These are phyloP conservation scores for Jacana jacana DNA, from an alignment of 2,113 vertebrate species.

Conservation along the genomic window DNA sequence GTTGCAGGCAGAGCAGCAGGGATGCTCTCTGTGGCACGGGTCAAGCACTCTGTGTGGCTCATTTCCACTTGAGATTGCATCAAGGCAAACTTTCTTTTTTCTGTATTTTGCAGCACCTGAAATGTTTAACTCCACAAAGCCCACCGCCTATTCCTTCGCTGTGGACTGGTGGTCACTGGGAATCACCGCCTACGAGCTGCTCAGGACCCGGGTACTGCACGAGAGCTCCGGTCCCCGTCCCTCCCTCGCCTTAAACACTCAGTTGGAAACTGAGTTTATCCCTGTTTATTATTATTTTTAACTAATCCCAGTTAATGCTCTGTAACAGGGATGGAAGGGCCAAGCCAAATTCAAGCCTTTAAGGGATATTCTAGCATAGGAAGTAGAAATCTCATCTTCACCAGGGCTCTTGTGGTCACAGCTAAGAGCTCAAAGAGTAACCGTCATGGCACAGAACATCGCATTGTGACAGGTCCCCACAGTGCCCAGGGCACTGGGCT, in stretches of 20 bases:
- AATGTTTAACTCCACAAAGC: conserved; percentile 85
- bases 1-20: background rate
- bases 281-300: too few species aligned
- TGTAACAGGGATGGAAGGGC: too few species aligned
- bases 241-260: accelerated
- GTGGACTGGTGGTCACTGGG: conserved; percentile 85
- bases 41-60: too few species aligned
- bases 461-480: background rate
- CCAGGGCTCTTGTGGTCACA: background rate
- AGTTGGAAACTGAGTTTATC: too few species aligned
- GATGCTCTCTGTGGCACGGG: background rate
- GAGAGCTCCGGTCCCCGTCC: accelerated
- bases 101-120: conserved; percentile 85
- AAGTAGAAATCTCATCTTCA: background rate
- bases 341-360: background rate
- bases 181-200: conserved; percentile 92
- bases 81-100: background rate
- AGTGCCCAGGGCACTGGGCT: background rate
- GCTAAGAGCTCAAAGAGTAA: background rate
- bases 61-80: background rate
- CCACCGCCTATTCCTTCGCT: conserved; percentile 87
- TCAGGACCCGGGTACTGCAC: conserved; percentile 85
- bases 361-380: background rate
- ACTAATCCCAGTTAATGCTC: background rate
- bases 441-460: background rate